These are phyloP conservation scores for Cladopsammia gracilis DNA, from an alignment of 64 coral and sea anemone genomes.

Conservation along the genomic window DNA sequence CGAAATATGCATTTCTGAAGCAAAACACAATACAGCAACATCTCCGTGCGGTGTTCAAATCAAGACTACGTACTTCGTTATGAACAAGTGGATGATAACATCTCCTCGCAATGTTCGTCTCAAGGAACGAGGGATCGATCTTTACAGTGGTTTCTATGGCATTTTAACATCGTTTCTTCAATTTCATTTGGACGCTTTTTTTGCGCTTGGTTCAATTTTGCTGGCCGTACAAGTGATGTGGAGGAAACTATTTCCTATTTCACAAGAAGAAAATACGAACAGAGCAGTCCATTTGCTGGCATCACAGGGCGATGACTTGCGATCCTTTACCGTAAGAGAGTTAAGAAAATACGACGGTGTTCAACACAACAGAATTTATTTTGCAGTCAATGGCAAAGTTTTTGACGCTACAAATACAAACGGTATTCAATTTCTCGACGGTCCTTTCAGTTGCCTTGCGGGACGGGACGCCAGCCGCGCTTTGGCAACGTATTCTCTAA, in stretches of 20 bases:
- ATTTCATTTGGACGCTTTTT: slow-evolving; percentile 38
- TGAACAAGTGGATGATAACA: slow-evolving; percentile 46
- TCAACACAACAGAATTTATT: slow-evolving; percentile 74
- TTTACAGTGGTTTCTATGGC: slow-evolving; percentile 9
- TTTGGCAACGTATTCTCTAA: slow-evolving; percentile 83
- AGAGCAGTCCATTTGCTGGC: not conserved
- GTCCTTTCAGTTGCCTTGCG: slow-evolving; percentile 70
- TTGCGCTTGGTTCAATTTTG: slow-evolving; percentile 40
- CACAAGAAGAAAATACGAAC: not conserved
- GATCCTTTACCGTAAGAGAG: slow-evolving; percentile 79
- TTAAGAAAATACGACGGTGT: slow-evolving; percentile 72
- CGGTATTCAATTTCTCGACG: slow-evolving; percentile 73
- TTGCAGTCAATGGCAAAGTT: slow-evolving; percentile 93
- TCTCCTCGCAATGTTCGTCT: slow-evolving; percentile 18
- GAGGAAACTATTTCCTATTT: slow-evolving; percentile 30
- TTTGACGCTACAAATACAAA: slow-evolving; percentile 87
- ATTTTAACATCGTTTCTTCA: slow-evolving; percentile 52
- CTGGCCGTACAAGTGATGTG: slow-evolving; percentile 61
- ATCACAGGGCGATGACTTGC: not conserved
- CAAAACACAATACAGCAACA: not conserved
- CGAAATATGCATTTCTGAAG: not conserved
- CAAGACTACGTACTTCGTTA: not conserved
- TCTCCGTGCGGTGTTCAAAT: not conserved
- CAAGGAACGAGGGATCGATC: not conserved
- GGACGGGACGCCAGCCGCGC: slow-evolving; percentile 96